phyloP scores from a whole-genome alignment of 2,888 invertebrate genomes.

The Drosophila rellima region DNA sequence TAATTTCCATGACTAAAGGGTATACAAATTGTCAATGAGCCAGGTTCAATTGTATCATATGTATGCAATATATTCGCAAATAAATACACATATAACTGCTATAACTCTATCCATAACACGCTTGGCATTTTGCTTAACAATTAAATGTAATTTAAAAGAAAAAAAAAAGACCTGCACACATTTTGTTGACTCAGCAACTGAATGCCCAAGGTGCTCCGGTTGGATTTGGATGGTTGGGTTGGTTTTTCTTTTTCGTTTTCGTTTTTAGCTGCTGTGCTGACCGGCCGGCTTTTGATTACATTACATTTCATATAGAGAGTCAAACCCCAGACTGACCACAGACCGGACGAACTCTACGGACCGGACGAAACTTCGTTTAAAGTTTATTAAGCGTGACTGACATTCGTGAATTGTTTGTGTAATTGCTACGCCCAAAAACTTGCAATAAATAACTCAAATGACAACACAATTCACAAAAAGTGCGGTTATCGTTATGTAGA shows the following conservation, averaged over 20 bases:
- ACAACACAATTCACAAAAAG: conserved; percentile 14
- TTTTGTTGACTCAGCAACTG: conserved; percentile 71
- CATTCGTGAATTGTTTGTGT: conserved; percentile 70
- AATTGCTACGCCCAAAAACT: conserved; percentile 70
- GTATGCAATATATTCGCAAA: conserved; percentile 38
- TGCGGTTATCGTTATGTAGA: neutral
- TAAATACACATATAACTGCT: conserved; percentile 31
- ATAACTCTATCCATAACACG: conserved; percentile 56
- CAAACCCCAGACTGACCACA: conserved; percentile 39
- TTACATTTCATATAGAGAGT: conserved; percentile 32
- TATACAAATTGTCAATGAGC: conserved; percentile 69
- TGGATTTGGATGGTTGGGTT: conserved; percentile 38
- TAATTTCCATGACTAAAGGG: conserved; percentile 21
- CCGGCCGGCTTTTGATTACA: conserved; percentile 75
- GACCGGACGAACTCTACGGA: conserved; percentile 66
- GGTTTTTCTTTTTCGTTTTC: conserved; percentile 12
- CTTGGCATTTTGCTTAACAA: conserved; percentile 76
- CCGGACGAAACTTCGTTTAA: conserved; percentile 70
- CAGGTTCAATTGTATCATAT: conserved; percentile 48
- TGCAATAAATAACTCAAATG: conserved; percentile 38
- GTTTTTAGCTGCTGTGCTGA: conserved; percentile 35
- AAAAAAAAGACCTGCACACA: conserved; percentile 42
- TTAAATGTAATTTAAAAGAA: conserved; percentile 75
- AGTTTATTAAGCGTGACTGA: conserved; percentile 81
- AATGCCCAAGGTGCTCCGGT: conserved; percentile 65